Percentiles rank a stretch among this genome's conserved stretches.
Conservation (phyloP, 2,888 invertebrate genomes). For the Palloptera scutellata region DNA sequence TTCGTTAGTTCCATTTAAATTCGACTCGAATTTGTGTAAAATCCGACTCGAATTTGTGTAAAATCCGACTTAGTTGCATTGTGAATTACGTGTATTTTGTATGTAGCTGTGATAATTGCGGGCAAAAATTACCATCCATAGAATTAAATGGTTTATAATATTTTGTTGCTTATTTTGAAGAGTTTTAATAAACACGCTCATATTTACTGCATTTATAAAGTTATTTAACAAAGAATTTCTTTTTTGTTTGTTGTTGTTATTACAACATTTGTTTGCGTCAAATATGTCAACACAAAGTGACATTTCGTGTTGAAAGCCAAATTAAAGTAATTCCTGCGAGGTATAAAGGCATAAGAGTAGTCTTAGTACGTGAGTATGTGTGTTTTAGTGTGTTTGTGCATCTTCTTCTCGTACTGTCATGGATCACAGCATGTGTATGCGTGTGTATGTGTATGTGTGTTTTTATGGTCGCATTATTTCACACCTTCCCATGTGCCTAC, state of each 20-base stretch:
- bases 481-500: neutral
- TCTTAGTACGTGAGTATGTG: neutral
- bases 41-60: neutral
- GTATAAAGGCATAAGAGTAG: neutral
- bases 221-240: slow-evolving; percentile 2
- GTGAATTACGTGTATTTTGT: neutral
- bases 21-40: no score
- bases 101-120: neutral
- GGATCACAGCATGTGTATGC: neutral
- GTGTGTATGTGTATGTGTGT: slow-evolving; percentile 8
- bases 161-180: neutral
- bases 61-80: neutral
- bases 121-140: no score
- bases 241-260: slow-evolving; percentile 18
- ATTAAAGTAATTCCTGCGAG: slow-evolving; percentile 23
- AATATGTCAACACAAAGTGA: slow-evolving; percentile 24
- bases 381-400: neutral
- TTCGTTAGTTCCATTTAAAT: no score
- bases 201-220: neutral
- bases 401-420: neutral
- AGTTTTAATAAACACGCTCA: neutral
- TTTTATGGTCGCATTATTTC: neutral
- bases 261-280: slow-evolving; percentile 19
- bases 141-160: neutral
- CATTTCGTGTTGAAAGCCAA: slow-evolving; percentile 21